Base-by-base conservation (phyloP, 2,888 invertebrate species). In the Acrobasis consociella region DNA sequence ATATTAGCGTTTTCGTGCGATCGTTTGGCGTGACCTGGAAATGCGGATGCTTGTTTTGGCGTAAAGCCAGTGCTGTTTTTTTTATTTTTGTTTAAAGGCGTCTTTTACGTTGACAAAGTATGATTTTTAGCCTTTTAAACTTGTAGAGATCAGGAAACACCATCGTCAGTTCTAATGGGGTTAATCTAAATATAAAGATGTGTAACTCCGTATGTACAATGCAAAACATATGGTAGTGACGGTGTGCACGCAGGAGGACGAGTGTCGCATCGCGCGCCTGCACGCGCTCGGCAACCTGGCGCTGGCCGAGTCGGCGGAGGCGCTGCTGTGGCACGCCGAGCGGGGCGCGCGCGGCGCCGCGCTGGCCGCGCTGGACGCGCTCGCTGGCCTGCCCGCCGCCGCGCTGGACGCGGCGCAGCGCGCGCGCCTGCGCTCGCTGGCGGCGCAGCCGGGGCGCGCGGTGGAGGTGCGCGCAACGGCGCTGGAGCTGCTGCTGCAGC, bases 381-480 rank as follows among this genome's bases (percentile, higher is more conserved):
- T 60, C 73, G 73, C 38, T 5, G 65, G 10, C 65, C 64, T 65
- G 15, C 31, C 56, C 2, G 10, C 64, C 13, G 49, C n/a, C 39
- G 62, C 11, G 42, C 69, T 72, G 60, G 51, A n/a, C 52, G 67
- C 38, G 63, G 70, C 69, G 70, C 69, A 67, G n/a, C 71, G 71
- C 50, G 81, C 74, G 65, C 67, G 63, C 52, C 65, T 63, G 16
- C 37, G 5, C n/a, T 1, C 15, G 2, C 13, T 53, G 53, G 50
- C 60, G 39, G 17, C 22, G 31, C 58, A 38, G 60, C 49, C 58
- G 64, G 62, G 58, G 62, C 63, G 69, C 66, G 61, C 75, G 72
- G 75, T 81, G 65, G 75, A 74, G 67, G 69, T 74, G 71, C 82
- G 81, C 68, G 85, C 78, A n/a, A 75, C 78, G 11, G 86, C 85